Evolutionary conservation across 2,888 invertebrate species (phyloP).

Genomic region (Noctua janthe): DNA sequence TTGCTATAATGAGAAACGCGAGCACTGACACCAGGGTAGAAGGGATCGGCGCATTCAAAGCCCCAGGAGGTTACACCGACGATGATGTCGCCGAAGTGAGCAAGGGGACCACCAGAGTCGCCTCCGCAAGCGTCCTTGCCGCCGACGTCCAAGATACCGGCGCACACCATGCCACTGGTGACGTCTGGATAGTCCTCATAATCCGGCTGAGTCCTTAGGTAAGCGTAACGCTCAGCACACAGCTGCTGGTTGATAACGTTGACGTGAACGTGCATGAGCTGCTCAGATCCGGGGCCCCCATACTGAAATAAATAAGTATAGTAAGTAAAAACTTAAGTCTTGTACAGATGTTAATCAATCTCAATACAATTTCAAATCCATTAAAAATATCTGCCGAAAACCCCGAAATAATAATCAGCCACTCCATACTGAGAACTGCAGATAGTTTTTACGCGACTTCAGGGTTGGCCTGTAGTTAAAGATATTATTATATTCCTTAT

Average conservation of each 20-base stretch:
- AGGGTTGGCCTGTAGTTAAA: neutral
- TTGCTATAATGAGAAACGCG: conserved; percentile 78
- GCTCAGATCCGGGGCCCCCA: conserved; percentile 19
- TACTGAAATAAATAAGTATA: conserved; percentile 31
- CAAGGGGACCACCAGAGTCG: conserved; percentile 89
- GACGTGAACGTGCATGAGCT: conserved; percentile 64
- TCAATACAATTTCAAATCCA: neutral
- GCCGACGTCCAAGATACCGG: conserved; percentile 71
- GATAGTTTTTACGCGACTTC: neutral
- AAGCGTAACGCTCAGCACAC: conserved; percentile 72
- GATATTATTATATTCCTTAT: neutral
- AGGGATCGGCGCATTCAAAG: conserved; percentile 82
- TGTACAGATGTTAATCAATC: neutral
- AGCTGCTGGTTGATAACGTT: conserved; percentile 71
- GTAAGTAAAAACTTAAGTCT: neutral
- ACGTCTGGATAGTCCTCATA: conserved; percentile 61
- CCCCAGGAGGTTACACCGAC: conserved; percentile 89
- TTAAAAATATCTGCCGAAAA: neutral
- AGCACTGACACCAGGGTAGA: conserved; percentile 88
- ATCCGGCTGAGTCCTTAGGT: conserved; percentile 58
- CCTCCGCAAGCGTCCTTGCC: conserved; percentile 84
- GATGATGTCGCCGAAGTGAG: conserved; percentile 74
- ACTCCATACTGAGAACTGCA: neutral
- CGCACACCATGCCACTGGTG: conserved; percentile 73
- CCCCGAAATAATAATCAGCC: neutral